Evolutionary conservation across 2,888 invertebrate species (phyloP), one percentile per base, ranked within the genome.

Genomic region (Mythimna pallens): DNA sequence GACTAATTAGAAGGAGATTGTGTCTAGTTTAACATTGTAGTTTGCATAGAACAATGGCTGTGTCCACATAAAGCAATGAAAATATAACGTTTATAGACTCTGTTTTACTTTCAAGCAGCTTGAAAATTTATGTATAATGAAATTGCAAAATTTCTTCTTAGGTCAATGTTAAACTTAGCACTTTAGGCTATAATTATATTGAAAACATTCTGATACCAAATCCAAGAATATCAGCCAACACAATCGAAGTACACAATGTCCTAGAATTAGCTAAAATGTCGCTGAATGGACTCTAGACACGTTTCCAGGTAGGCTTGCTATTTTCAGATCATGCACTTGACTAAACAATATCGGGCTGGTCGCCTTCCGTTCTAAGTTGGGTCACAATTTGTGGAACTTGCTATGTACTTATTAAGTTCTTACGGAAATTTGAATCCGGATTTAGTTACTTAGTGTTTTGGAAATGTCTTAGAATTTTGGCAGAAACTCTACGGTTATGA

Each of bases 241-340:
- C 65, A 40, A 66, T 59, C 20, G 17, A 61, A 30, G 22, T 7
- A 58, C 66, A 81, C 67, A 80, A 58, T 73, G 80, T 65, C 64
- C 52, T 50, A 43, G 43, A 59, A 62, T 65, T 64, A 74, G 66
- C 76, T 81, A 70, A 52, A 75, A 63, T 73, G 70, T 75, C 83
- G 79, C 22, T 68, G 69, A 72, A 78, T 68, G 67, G 76, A 66
- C 67, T 66, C 65, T 62, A 74, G 81, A 81, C 82, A 85, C 82
- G 79, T 74, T 87, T 84, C 85, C 84, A 87, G 83, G 86, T 87
- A 87, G 66, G 62, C 62, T 59, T 54, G 52, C 82, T 87, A 87
- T 87, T 87, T 84, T 67, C 66, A 82, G 87, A 77, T 70, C 63
- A 80, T 76, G 30, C 69, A 80, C 67, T 72, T 76, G 79, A 69